These are phyloP conservation scores for Napeogenes sylphis DNA, from an alignment of 2,888 invertebrate species.

Conservation along the genomic window DNA sequence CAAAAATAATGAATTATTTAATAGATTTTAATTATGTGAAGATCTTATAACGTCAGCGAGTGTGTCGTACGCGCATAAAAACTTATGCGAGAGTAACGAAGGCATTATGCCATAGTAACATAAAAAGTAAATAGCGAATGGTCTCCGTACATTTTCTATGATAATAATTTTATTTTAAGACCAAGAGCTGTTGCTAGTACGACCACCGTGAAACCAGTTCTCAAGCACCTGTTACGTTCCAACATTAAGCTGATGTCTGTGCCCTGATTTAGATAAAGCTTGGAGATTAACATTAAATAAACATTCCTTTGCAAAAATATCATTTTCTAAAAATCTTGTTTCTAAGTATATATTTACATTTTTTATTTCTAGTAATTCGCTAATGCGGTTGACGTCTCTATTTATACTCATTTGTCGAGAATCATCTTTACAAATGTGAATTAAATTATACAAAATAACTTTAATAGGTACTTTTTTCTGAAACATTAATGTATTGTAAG, in stretches of 20 bases:
- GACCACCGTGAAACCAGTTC: constrained; percentile 33
- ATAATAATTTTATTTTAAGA: constrained; percentile 26
- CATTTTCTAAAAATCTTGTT: constrained; percentile 5
- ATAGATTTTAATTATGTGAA: too few species aligned
- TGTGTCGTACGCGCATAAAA: background rate
- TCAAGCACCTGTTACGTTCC: constrained; percentile 34
- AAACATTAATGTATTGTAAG: too few species aligned
- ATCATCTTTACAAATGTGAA: background rate
- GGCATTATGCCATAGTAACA: background rate
- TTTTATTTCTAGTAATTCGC: background rate
- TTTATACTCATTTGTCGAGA: background rate
- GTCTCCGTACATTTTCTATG: constrained; percentile 20
- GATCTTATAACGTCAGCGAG: too few species aligned
- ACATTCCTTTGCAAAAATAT: constrained; percentile 5
- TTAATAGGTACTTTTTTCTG: background rate
- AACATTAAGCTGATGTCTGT: constrained; percentile 28
- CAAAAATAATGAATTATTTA: too few species aligned
- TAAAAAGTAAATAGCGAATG: constrained; percentile 3
- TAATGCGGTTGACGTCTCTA: background rate
- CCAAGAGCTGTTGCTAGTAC: constrained; percentile 26
- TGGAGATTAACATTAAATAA: constrained; percentile 18
- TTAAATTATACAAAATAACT: background rate
- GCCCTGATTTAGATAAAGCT: constrained; percentile 33
- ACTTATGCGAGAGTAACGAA: too few species aligned
- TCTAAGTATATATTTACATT: background rate